Evolutionary conservation across 2,113 vertebrate species (phyloP).

Genomic region (Puffinus mauretanicus): DNA sequence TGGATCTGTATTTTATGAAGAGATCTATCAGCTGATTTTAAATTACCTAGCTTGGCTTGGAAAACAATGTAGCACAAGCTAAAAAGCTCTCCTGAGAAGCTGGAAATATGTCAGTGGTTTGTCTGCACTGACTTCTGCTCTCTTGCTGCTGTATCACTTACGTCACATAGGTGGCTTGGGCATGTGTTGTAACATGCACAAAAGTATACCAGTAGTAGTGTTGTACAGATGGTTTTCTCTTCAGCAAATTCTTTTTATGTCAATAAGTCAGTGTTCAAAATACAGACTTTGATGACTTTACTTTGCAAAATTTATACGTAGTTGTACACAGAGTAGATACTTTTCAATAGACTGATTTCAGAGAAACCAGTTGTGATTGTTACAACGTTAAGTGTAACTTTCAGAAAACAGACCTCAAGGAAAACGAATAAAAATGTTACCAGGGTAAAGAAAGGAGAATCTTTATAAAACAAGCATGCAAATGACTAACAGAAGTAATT

Average conservation of each 20-base stretch:
- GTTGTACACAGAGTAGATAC: not conserved
- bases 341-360: not conserved
- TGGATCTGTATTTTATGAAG: not conserved
- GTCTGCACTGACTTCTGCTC: not conserved
- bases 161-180: fast-evolving
- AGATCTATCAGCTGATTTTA: not conserved
- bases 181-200: not conserved
- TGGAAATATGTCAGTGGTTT: not conserved
- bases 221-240: not conserved
- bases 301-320: not conserved
- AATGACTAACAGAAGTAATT: constrained; percentile 74
- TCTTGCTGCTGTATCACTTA: not conserved
- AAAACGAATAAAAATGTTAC: constrained; percentile 58
- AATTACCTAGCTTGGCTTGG: not conserved
- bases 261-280: not conserved
- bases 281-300: not conserved
- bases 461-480: constrained; percentile 69
- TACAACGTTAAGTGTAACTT: not conserved
- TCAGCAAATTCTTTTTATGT: not conserved
- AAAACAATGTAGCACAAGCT: not conserved
- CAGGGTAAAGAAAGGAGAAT: constrained; percentile 14
- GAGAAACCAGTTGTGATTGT: not conserved
- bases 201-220: not conserved
- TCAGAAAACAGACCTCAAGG: constrained; percentile 54
- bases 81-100: not conserved